These are phyloP conservation scores for Uria lomvia DNA, from an alignment of 2,113 vertebrate genomes.

Conservation along the genomic window DNA sequence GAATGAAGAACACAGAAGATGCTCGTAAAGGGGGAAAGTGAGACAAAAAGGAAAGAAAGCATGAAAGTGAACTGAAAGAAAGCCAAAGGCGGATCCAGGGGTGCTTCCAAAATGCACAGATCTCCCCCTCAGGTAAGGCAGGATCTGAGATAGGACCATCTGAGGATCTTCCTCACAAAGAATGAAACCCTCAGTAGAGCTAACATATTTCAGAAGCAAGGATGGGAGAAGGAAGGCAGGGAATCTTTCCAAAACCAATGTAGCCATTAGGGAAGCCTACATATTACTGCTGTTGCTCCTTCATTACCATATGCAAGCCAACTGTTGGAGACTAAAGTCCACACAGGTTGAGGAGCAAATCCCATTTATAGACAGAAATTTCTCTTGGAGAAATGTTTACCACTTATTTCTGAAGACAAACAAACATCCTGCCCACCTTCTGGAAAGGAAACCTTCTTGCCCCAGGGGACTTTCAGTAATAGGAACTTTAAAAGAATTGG, in stretches of 20 bases:
- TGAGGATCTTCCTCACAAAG: not conserved
- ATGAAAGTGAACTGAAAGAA: not conserved
- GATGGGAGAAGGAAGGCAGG: not conserved
- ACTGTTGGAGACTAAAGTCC: not conserved
- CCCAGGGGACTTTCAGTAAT: not conserved
- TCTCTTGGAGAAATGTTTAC: not conserved
- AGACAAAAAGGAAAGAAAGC: not conserved
- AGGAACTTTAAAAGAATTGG: not conserved
- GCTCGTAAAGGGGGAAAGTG: rapidly evolving
- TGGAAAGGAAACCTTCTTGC: not conserved
- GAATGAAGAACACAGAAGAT: not conserved
- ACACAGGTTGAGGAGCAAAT: not conserved
- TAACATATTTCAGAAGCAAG: not conserved
- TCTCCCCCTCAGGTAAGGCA: not conserved
- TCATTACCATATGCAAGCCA: not conserved
- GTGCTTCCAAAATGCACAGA: not conserved
- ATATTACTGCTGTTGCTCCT: not conserved
- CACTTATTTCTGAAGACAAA: not conserved
- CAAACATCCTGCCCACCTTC: not conserved
- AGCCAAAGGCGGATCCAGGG: not conserved
- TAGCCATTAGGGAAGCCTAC: not conserved
- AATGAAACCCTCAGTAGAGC: not conserved
- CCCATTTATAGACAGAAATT: not conserved
- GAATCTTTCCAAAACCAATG: not conserved
- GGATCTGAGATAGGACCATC: not conserved